Evolutionary conservation across 2,113 vertebrate species (phyloP).

Genomic region (Furnarius figulus): DNA sequence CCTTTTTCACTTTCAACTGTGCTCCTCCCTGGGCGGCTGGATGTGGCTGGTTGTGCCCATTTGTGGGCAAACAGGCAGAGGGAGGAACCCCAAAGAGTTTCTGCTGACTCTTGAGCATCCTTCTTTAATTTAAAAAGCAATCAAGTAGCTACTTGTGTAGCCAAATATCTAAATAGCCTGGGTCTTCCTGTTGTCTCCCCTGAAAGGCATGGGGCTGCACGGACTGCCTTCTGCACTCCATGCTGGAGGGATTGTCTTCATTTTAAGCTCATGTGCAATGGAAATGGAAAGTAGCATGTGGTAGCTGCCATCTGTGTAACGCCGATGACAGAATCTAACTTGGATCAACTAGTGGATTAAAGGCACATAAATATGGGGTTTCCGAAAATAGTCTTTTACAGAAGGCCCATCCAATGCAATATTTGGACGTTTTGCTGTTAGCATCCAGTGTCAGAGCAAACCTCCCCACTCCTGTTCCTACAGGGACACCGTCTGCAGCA

Average conservation of each 20-base stretch:
- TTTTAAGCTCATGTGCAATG: conserved; percentile 35
- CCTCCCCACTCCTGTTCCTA: background rate
- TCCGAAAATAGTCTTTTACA: conserved; percentile 46
- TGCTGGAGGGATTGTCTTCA: background rate
- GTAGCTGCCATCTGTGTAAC: conserved; percentile 34
- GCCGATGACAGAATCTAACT: conserved; percentile 53
- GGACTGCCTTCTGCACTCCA: background rate
- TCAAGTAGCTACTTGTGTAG: background rate
- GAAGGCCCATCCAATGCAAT: background rate
- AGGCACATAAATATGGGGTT: conserved; percentile 37
- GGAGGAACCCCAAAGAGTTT: background rate
- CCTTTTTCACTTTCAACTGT: background rate
- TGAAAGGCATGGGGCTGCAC: background rate
- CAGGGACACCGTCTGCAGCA: background rate
- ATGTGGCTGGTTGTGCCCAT: background rate
- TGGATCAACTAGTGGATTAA: conserved; percentile 51
- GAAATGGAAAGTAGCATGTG: conserved; percentile 52
- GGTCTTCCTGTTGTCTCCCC: background rate
- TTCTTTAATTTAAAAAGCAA: conserved; percentile 8
- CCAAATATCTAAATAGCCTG: background rate
- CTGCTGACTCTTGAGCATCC: background rate
- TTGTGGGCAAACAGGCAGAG: background rate
- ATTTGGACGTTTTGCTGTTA: background rate
- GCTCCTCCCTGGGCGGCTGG: background rate
- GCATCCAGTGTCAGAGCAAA: background rate